Base-by-base conservation (phyloP, 2,113 vertebrate genomes). In the Trichomycterus rosablanca region DNA sequence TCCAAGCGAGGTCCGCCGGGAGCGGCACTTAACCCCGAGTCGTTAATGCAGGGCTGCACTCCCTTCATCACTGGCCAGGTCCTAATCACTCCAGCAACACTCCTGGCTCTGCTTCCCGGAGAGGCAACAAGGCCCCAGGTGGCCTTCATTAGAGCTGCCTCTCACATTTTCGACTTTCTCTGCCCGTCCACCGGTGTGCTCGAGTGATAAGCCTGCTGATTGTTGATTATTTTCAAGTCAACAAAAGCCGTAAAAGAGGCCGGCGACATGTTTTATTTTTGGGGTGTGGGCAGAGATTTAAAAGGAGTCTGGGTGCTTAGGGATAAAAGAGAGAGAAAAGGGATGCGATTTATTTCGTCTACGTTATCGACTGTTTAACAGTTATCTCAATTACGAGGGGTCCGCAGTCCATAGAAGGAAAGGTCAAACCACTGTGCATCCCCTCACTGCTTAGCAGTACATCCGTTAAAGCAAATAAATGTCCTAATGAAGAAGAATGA, bases 121-220 rank as follows among this genome's bases (percentile, higher is more conserved):
- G 39, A 60, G 40, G 61, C 45, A 44, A 55, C 51, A 59, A 54
- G 72, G 63, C 70, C 71, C 70, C 28, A 51, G 67, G 68, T 63
- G 35, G 59, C 64, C 57, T 78, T 85, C 80, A 84, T 85, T 84
- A 85, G 26, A 37, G 30, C 20, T 4, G 59, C 22, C 70, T 56
- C 72, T 66, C 44, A 50, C 40, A 48, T 14, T 48, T 24, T 26
- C 68, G 4, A 11, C 37, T 66, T 58, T 80, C 75, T 77, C 70
- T 64, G 57, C 69, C 58, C 6, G 51, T 50, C 22, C 53, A 58
- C 10, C 43, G 52, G 46, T 37, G 20, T 37, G 22, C 52, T 58
- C 19, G 67, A 80, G 69, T 80, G 81, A 81, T 79, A 69, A 71
- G 73, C 70, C 70, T 66, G 64, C 76, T 84, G 84, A 88, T 87